Base-by-base conservation (phyloP, 2,888 invertebrate genomes). In the Idaea straminata region DNA sequence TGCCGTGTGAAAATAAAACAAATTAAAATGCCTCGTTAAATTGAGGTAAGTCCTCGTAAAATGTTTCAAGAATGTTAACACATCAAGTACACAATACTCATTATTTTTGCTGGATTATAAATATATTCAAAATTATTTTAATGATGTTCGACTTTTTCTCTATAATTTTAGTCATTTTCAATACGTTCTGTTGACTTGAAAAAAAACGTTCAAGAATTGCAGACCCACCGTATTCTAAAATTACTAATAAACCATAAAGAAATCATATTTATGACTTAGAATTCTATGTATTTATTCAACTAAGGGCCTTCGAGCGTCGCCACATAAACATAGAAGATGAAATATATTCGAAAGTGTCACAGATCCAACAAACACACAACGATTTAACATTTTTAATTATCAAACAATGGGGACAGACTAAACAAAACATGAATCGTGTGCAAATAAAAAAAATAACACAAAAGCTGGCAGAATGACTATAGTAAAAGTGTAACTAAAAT, bases 1-100 rank as follows among this genome's bases (percentile, higher is more conserved):
- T 71, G 62, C 67, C 64, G 66, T 66, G 68, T 64, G 69, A 68
- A 70, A 70, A 71, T 68, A 66, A 70, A 72, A 69, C 64, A 64
- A 69, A 71, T 74, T 70, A 70, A 71, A 65, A 72, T 69, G 67
- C 70, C 70, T 61, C 64, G 60, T 70, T 64, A 68, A 61, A 63
- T 66, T 62, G 67, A 66, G 66, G 64, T 70, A 70, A 70, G 67
- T 68, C 65, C 62, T 72, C 64, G 69, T 72, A 68, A 71, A 72
- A 72, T 69, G 64, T 61, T 67, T 67, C 58, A 35, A 66, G 57
- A 66, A 64, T 66, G 66, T 69, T 63, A 68, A 66, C 67, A 7
- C 10, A 47, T 47, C 47, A 47, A 47, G 47, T 47, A 47, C 47
- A 47, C 5, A 47, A 10, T 7, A 10, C 47, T 47, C 47, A 47